Evolutionary conservation across 2,888 invertebrate species (phyloP), one percentile per base, ranked within the genome.

Genomic region (Dasypogon diadema): DNA sequence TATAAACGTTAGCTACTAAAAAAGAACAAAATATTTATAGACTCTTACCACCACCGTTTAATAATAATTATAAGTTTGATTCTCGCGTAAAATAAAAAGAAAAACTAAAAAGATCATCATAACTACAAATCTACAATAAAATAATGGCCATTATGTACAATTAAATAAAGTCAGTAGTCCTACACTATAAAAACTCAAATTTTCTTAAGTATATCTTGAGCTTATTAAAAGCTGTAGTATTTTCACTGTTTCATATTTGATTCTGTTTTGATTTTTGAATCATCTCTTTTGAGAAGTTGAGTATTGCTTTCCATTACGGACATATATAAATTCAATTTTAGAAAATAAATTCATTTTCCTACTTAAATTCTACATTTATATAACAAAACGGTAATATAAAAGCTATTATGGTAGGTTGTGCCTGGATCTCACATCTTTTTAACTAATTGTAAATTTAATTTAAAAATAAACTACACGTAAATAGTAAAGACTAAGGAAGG

Each of bases 401-500:
- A 10, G 12, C 18, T 34, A 54, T 12, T 30, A 18, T 54, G 51
- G 70, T 37, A 63, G 10, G 3, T 14, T 63, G 37, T 56, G 60
- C 34, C 54, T 65, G 46, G 8, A 46, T 24, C 46, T 65, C 54
- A 70, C 18, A 70, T 54, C 14, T 21, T 48, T 70, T 30, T 24
- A 70, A 70, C 12, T 54, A 30, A 54, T 10, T 12, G 34, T 70
- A 54, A 51, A 26, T 68, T 70, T 26, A 51, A 26, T 68, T 70
- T 26, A 70, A 26, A 51, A 65, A 70, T 16, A 26, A 26, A 68
- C 26, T 42, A 56, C 68, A 56, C 56, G 37, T 74, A 65, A 37
- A 24, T 30, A 55, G 30, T 60, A 55, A 58, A 46, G 18, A 30
- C 63, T 65, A 73, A 55, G 65, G 55, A 74, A 60, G 34, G 34